Base-by-base conservation (phyloP, 2,113 vertebrate genomes). In the Hippopotamus amphibius region DNA sequence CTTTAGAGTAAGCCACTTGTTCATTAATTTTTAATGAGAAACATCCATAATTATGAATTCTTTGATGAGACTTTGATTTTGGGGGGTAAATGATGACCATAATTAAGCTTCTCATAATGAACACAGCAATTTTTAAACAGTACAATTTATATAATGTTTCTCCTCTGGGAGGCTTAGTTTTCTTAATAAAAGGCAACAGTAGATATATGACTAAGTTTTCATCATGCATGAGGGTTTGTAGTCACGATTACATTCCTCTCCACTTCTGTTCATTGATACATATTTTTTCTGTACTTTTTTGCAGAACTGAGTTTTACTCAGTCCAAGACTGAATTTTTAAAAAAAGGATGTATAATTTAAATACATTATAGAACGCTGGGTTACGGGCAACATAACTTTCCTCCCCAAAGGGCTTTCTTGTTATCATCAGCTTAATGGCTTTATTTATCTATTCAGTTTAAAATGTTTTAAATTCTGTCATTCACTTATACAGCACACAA, bases 41-140 rank as follows among this genome's bases (percentile, higher is more conserved):
- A 83, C 95, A 98, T 98, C 98, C 48, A 96, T 99, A 99, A 98
- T 98, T 98, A 96, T 98, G 96, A 96, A 98, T 98, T 98, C 88
- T 98, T 90, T 98, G 97, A 97, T 74, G 98, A 98, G 92, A 97
- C 90, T 98, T 98, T 97, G 97, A 97, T 93, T 96, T 98, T 98
- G 97, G 98, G 93, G 94, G 74, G 80, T 98, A 98, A 99, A 97
- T 98, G 63, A 99, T 98, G 97, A 98, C 97, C 97, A 97, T 98
- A 99, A 99, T 99, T 98, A 98, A 97, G 89, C 63, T 87, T 88
- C 97, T 98, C 86, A 95, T 98, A 98, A 99, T 98, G 97, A 98
- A 98, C 97, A 98, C 81, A 98, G 93, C 82, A 98, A 96, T 98
- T 98, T 98, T 98, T 98, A 98, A 99, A 98, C 95, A 98, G 95